Evolutionary conservation across 2,797 vertebrate genomes (phyloP).

Genomic region (Pipistrellus nathusii): DNA sequence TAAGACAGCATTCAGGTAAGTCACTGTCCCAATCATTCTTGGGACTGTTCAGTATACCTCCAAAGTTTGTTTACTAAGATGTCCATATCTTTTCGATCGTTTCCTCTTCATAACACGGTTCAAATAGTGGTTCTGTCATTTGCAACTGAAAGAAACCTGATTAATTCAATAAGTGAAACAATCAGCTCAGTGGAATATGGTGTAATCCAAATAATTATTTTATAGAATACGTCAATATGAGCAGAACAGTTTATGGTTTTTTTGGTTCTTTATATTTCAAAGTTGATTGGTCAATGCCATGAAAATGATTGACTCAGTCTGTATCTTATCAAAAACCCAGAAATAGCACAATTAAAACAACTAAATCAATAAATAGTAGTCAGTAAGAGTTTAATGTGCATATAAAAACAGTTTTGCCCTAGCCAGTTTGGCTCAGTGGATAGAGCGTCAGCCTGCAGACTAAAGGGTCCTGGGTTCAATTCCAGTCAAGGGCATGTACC

Average conservation of each 20-base stretch:
- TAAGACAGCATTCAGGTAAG: not conserved
- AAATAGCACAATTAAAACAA: not conserved
- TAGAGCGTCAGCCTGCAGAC: too few relatives aligned
- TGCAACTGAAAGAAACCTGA: constrained; percentile 1
- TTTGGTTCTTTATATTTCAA: not conserved
- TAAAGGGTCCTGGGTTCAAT: too few relatives aligned
- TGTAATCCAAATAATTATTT: constrained; percentile 25
- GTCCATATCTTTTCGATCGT: not conserved
- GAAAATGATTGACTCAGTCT: constrained; percentile 39
- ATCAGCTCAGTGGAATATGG: not conserved
- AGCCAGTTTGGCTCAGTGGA: too few relatives aligned
- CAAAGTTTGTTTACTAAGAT: not conserved
- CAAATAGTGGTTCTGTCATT: not conserved
- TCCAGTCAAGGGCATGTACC: too few relatives aligned
- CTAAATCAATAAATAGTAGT: not conserved
- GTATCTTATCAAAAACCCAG: not conserved
- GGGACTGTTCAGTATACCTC: not conserved
- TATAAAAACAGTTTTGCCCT: not conserved
- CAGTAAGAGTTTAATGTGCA: not conserved
- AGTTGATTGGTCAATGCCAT: constrained; percentile 2
- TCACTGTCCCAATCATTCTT: not conserved
- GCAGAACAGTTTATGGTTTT: not conserved
- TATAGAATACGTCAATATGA: not conserved
- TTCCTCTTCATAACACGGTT: not conserved
- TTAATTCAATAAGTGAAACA: not conserved